Conservation (phyloP, 2,888 invertebrate genomes). For the Nysson spinosus region DNA sequence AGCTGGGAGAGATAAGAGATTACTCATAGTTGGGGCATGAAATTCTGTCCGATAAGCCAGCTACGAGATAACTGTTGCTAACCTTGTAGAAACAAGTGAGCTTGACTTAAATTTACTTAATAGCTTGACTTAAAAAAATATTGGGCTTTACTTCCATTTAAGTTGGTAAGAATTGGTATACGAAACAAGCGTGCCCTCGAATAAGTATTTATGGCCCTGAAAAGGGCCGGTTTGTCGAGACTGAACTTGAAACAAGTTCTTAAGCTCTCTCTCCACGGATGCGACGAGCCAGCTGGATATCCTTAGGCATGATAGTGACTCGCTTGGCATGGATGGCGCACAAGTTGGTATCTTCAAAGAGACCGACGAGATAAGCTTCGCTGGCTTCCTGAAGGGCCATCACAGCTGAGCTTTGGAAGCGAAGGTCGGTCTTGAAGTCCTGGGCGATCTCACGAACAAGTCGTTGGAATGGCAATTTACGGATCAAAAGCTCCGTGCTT, state of each 20-base stretch:
- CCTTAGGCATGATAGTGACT: conserved; percentile 83
- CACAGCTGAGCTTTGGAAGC: conserved; percentile 86
- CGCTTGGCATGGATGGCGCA: conserved; percentile 88
- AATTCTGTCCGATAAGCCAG: no score
- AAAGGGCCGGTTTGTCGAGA: conserved; percentile 27
- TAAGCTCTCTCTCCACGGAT: conserved; percentile 50
- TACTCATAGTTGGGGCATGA: no score
- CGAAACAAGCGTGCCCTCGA: not conserved
- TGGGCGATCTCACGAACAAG: conserved; percentile 86
- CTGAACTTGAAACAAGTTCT: no score
- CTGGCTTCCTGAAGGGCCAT: conserved; percentile 83
- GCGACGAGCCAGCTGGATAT: conserved; percentile 80
- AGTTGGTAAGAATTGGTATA: no score
- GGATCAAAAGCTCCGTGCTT: conserved; percentile 84
- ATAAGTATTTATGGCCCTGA: conserved; percentile 24
- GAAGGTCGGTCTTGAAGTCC: conserved; percentile 85
- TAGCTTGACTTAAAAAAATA: no score
- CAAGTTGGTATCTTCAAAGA: conserved; percentile 88
- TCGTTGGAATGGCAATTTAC: conserved; percentile 86
- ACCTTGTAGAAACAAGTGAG: no score
- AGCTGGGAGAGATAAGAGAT: no score
- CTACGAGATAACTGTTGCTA: no score
- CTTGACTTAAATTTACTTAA: no score
- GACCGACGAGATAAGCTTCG: conserved; percentile 82
- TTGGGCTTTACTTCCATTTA: no score